Evolutionary conservation across 1,140 invertebrate genomes (phyloP).

Genomic region (Harlomillsia oculata): DNA sequence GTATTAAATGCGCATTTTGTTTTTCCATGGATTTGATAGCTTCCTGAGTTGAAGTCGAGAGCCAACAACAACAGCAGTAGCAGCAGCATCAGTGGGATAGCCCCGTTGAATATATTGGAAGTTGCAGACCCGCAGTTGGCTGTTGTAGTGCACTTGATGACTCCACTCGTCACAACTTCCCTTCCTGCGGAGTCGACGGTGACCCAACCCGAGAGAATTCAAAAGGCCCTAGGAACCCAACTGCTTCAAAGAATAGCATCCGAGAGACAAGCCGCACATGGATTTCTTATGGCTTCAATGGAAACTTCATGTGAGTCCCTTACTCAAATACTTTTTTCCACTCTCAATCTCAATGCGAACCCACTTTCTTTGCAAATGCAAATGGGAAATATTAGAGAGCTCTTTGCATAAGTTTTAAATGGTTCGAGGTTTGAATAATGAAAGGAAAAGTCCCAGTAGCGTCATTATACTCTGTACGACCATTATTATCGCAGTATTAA

Average conservation of each 20-base stretch:
- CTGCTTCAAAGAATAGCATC: conserved; percentile 61
- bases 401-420: no score
- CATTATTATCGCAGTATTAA: no score
- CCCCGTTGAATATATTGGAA: conserved; percentile 59
- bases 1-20: neutral
- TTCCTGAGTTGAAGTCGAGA: conserved; percentile 38
- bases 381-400: no score
- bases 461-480: no score
- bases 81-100: conserved; percentile 1
- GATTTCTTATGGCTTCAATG: conserved; percentile 77
- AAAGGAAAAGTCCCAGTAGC: no score
- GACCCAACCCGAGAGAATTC: conserved; percentile 61
- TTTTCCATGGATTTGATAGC: conserved; percentile 37
- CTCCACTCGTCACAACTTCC: conserved; percentile 66
- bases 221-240: conserved; percentile 64
- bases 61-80: conserved; percentile 42
- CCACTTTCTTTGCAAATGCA: no score
- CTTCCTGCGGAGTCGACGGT: conserved; percentile 66
- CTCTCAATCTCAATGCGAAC: no score
- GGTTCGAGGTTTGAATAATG: no score
- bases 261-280: conserved; percentile 59
- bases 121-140: conserved; percentile 78
- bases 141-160: conserved; percentile 77
- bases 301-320: conserved; percentile 64
- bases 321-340: no score